Evolutionary conservation across 2,888 invertebrate species (phyloP).

Genomic region (Drosophila neoperkinsi): DNA sequence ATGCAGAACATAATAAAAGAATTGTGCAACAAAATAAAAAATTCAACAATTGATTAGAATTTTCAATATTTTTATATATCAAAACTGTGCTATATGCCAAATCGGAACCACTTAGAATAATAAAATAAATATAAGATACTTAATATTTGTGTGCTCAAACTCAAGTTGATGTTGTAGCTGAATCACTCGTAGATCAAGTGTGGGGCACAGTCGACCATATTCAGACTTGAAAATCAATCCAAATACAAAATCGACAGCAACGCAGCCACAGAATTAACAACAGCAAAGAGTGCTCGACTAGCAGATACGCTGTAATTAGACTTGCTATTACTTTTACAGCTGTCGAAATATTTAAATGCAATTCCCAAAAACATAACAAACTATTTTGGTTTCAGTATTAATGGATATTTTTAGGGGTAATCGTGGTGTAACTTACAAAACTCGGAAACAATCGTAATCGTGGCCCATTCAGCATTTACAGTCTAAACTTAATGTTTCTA

Average conservation of each 20-base stretch:
- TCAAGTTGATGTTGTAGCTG: background rate
- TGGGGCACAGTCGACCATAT: background rate
- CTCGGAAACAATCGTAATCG: no score
- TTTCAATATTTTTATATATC: no score
- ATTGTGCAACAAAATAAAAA: no score
- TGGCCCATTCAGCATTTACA: no score
- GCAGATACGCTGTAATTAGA: background rate
- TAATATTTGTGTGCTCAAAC: background rate
- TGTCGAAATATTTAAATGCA: background rate
- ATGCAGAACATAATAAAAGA: no score
- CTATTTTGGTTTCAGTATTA: no score
- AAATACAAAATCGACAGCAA: conserved; percentile 53
- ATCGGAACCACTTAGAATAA: no score
- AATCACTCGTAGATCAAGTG: background rate
- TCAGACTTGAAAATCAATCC: conserved; percentile 56
- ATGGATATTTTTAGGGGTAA: no score
- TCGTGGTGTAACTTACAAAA: no score
- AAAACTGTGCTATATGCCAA: no score
- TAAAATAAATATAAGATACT: background rate
- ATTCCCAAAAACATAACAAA: no score
- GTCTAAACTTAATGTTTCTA: background rate
- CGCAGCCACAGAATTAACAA: conserved; percentile 33
- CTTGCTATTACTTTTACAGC: background rate
- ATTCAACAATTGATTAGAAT: no score
- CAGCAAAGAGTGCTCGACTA: background rate